Evolutionary conservation across 2,888 invertebrate genomes (phyloP).

Genomic region (Cyclophora albipunctata): DNA sequence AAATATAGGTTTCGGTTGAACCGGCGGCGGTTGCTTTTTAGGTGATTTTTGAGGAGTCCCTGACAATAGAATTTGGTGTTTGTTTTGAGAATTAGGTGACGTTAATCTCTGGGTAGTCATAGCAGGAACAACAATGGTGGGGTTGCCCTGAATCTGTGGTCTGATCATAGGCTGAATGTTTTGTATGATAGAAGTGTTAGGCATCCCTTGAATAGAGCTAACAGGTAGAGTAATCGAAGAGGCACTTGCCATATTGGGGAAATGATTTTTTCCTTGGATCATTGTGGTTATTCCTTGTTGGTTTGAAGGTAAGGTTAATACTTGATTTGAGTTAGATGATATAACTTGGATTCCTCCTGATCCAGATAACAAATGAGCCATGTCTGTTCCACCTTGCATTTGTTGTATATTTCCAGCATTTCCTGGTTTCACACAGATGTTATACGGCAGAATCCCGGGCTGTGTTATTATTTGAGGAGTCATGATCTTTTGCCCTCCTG

Average conservation of each 20-base stretch:
- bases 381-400: conserved; percentile 55
- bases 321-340: conserved; percentile 70
- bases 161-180: conserved; percentile 71
- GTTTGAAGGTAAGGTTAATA: conserved; percentile 63
- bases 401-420: conserved; percentile 62
- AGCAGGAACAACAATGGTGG: conserved; percentile 64
- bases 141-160: conserved; percentile 63
- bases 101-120: conserved; percentile 63
- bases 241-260: conserved; percentile 69
- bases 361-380: conserved; percentile 62
- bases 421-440: conserved; percentile 68
- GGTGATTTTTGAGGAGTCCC: conserved; percentile 63
- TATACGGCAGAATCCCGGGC: conserved; percentile 61
- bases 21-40: conserved; percentile 61
- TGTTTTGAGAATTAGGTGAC: conserved; percentile 60
- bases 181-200: conserved; percentile 61
- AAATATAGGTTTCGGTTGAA: conserved; percentile 69
- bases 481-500: conserved; percentile 58
- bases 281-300: conserved; percentile 50
- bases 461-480: conserved; percentile 65
- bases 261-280: conserved; percentile 67
- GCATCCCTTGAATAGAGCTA: conserved; percentile 68
- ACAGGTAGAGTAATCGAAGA: conserved; percentile 68
- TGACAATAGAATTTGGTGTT: conserved; percentile 64
- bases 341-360: conserved; percentile 69